These are phyloP conservation scores for Caenorhabditis briggsae DNA, from an alignment of 1,140 invertebrate genomes.

Conservation along the genomic window DNA sequence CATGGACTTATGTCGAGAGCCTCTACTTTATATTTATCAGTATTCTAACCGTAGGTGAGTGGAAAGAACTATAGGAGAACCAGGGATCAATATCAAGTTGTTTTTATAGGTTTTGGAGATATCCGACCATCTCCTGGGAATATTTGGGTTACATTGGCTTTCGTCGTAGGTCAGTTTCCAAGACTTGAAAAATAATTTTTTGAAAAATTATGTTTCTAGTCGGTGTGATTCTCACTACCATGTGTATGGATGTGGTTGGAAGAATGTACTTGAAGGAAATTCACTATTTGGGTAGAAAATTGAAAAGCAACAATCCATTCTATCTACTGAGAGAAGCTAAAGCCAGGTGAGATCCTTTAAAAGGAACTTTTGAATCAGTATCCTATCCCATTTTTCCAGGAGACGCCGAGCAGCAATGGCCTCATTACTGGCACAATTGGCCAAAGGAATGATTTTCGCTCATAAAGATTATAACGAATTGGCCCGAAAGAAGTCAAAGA, in stretches of 20 bases:
- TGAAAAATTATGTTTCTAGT: conserved; percentile 57
- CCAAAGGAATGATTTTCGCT: conserved; percentile 77
- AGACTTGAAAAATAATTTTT: conserved; percentile 10
- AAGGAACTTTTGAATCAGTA: background rate
- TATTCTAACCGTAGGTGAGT: conserved; percentile 76
- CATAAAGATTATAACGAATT: conserved; percentile 75
- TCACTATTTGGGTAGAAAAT: conserved; percentile 76
- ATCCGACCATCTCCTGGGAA: conserved; percentile 71
- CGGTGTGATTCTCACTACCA: conserved; percentile 77
- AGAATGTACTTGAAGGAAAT: conserved; percentile 78
- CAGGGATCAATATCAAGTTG: background rate
- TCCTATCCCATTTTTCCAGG: conserved; percentile 36
- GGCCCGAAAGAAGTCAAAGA: conserved; percentile 69
- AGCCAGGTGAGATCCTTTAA: conserved; percentile 68
- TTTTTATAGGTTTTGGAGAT: conserved; percentile 73
- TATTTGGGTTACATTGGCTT: conserved; percentile 67
- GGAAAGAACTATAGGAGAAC: background rate
- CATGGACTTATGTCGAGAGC: conserved; percentile 75
- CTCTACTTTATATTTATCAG: conserved; percentile 77
- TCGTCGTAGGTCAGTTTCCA: conserved; percentile 53
- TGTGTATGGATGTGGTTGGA: conserved; percentile 78
- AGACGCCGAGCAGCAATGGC: conserved; percentile 74
- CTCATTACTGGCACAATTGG: conserved; percentile 74
- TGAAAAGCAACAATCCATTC: conserved; percentile 77
- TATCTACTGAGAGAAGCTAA: conserved; percentile 76